phyloP scores from a whole-genome alignment of 2,888 invertebrate genomes.

The Automeris io region DNA sequence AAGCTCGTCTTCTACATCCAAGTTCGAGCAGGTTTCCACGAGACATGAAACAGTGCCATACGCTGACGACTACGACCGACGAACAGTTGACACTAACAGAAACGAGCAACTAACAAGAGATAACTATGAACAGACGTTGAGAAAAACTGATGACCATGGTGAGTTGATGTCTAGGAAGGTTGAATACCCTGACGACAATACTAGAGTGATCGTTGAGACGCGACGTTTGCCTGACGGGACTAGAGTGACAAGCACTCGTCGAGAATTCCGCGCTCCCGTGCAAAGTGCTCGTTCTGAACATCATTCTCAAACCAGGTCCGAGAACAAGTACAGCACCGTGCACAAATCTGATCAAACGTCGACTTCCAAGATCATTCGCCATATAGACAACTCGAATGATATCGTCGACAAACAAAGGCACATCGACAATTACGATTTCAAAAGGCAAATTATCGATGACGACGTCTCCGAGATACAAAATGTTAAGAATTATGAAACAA shows the following conservation, averaged over 20 bases:
- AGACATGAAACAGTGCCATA: slow-evolving; percentile 56
- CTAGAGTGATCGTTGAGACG: slow-evolving; percentile 81
- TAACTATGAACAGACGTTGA: slow-evolving; percentile 20
- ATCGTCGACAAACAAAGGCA: slow-evolving; percentile 55
- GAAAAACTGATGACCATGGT: slow-evolving; percentile 35
- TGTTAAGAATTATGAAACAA: slow-evolving; percentile 12
- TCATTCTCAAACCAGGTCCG: slow-evolving; percentile 40
- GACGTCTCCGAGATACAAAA: slow-evolving; percentile 22
- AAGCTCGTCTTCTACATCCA: slow-evolving; percentile 54
- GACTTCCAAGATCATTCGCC: slow-evolving; percentile 35
- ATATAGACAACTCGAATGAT: slow-evolving; percentile 27
- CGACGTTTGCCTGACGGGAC: slow-evolving; percentile 81
- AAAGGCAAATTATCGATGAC: slow-evolving; percentile 28
- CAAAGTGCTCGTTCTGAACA: slow-evolving; percentile 52
- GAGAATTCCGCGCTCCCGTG: slow-evolving; percentile 75
- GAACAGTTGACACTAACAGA: slow-evolving; percentile 36
- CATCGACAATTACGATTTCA: slow-evolving; percentile 52
- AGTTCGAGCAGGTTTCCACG: slow-evolving; percentile 49
- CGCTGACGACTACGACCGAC: slow-evolving; percentile 41
- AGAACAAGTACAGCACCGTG: slow-evolving; percentile 44
- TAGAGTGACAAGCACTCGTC: slow-evolving; percentile 81
- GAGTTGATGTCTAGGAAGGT: slow-evolving; percentile 76
- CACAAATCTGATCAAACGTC: slow-evolving; percentile 35
- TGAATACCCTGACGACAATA: slow-evolving; percentile 80
- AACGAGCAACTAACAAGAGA: slow-evolving; percentile 36